A percentile compares a stretch with the other conserved stretches of the same genome.
Conservation (phyloP, 1,140 invertebrate species). For the Ectropis grisescens region DNA sequence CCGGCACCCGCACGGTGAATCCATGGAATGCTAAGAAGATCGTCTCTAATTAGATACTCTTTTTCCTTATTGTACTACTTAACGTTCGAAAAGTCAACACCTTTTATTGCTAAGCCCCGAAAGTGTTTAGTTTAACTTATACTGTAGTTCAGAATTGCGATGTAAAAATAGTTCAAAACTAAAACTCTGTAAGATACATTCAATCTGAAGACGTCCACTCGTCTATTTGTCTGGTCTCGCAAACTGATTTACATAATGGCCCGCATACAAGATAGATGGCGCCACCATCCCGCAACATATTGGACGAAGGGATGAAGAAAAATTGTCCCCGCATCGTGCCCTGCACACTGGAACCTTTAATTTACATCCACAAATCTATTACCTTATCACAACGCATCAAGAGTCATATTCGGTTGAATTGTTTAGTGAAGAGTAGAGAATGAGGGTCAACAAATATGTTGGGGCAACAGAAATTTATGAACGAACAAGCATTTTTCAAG, state of each 20-base stretch:
- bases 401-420: constrained; percentile 10
- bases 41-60: too few relatives aligned
- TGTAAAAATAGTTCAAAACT: constrained; percentile 5
- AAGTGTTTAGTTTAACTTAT: neutral
- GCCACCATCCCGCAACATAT: constrained; percentile 41
- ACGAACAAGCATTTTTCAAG: constrained; percentile 7
- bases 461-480: constrained; percentile 29
- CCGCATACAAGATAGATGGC: constrained; percentile 38
- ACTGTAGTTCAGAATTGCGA: neutral
- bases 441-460: constrained; percentile 43
- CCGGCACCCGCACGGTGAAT: too few relatives aligned
- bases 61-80: too few relatives aligned
- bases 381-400: constrained; percentile 13
- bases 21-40: too few relatives aligned
- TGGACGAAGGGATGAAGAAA: constrained; percentile 44
- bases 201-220: constrained; percentile 8
- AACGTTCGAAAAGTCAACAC: neutral
- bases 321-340: constrained; percentile 35
- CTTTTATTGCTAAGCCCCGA: neutral
- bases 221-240: constrained; percentile 9
- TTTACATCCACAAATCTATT: constrained; percentile 23
- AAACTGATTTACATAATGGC: constrained; percentile 41
- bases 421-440: constrained; percentile 12
- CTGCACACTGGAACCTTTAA: constrained; percentile 34
- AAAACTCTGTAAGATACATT: constrained; percentile 4